Evolutionary conservation across 2,888 invertebrate genomes (phyloP).

Genomic region (Cephus runcator): DNA sequence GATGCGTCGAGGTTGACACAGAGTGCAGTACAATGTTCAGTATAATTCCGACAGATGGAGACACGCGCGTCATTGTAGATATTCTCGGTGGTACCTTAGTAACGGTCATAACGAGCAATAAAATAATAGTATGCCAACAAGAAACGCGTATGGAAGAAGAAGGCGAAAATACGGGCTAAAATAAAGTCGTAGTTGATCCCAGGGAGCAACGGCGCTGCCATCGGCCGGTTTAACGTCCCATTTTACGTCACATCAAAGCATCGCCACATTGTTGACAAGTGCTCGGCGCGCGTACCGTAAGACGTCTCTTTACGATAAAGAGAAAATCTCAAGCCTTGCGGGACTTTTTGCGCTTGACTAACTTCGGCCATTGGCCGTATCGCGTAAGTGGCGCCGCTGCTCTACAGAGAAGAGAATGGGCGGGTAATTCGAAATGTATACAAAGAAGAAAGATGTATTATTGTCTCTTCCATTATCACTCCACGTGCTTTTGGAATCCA

Average conservation of each 20-base stretch:
- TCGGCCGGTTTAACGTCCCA: slow-evolving; percentile 39
- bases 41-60: not conserved
- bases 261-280: slow-evolving; percentile 62
- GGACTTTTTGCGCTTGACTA: not conserved
- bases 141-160: not conserved
- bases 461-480: not conserved
- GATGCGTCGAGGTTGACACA: not conserved
- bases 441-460: not conserved
- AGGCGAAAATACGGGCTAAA: slow-evolving; percentile 2
- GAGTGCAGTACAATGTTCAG: too few relatives aligned
- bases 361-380: not conserved
- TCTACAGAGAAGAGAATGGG: slow-evolving; percentile 3
- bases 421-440: not conserved
- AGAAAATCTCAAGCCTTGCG: not conserved
- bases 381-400: not conserved
- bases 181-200: slow-evolving; percentile 17
- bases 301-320: not conserved
- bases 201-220: slow-evolving; percentile 14
- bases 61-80: not conserved
- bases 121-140: not conserved
- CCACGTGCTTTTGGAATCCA: not conserved
- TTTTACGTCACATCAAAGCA: slow-evolving; percentile 62
- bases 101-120: not conserved
- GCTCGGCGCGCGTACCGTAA: slow-evolving; percentile 14
- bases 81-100: not conserved